A percentile compares a stretch with the other conserved stretches of the same genome.
phyloP scores from a whole-genome alignment of 1,140 invertebrate genomes.

The Cyrtorhinus lividipennis region DNA sequence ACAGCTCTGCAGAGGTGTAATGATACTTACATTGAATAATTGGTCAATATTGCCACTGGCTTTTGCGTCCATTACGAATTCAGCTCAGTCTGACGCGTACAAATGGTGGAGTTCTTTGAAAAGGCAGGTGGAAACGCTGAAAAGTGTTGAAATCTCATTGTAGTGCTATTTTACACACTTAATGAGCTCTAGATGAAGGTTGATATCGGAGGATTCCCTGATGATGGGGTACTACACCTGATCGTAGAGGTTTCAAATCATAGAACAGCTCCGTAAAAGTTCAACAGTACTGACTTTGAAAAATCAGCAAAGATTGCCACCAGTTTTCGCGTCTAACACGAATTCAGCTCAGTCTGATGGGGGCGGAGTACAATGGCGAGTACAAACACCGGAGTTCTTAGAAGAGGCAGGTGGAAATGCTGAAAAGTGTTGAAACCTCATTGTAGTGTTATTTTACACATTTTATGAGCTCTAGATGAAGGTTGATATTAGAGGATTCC shows the following conservation, averaged over 20 bases:
- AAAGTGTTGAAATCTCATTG: no score
- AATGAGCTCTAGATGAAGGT: slow-evolving; percentile 5
- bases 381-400: background rate
- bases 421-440: no score
- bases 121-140: background rate
- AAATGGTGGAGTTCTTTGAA: background rate
- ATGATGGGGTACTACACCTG: no score
- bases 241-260: no score
- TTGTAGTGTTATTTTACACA: no score
- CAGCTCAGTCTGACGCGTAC: background rate
- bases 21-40: slow-evolving; percentile 70
- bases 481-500: slow-evolving; percentile 1
- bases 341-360: background rate
- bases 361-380: no score
- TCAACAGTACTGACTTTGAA: slow-evolving; percentile 63
- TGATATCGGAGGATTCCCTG: background rate
- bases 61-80: slow-evolving; percentile 82
- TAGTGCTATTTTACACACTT: no score
- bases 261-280: no score
- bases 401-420: background rate
- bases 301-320: slow-evolving; percentile 89
- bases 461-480: background rate
- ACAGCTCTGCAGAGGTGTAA: no score
- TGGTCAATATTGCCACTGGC: slow-evolving; percentile 86
- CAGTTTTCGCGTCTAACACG: slow-evolving; percentile 89